Conservation (phyloP, 2,797 vertebrate genomes). For the Octomys mimax region DNA sequence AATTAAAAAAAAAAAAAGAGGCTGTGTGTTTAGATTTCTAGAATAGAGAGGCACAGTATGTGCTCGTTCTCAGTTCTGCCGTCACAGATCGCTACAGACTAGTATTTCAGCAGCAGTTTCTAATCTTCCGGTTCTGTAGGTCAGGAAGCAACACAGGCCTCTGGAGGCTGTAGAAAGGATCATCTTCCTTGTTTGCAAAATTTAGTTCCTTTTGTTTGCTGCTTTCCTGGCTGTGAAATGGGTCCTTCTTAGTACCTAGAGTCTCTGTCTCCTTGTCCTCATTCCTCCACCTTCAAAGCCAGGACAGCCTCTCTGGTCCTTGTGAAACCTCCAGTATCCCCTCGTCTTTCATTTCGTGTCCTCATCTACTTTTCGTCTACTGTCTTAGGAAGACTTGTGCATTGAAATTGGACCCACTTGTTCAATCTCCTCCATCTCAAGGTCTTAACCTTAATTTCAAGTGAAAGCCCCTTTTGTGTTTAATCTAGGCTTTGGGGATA, state of each 20-base stretch:
- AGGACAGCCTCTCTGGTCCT: neutral
- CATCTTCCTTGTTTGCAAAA: neutral
- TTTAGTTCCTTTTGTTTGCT: neutral
- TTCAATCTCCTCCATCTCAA: neutral
- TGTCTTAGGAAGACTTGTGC: neutral
- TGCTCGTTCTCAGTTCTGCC: neutral
- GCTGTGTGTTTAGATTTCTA: neutral
- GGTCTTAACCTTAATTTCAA: conserved; percentile 50
- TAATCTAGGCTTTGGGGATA: neutral
- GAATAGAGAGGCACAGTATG: neutral
- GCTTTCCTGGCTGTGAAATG: neutral
- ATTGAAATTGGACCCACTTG: neutral
- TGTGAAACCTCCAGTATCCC: neutral
- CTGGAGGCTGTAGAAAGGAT: neutral
- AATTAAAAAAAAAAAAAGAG: neutral
- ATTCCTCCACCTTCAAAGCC: neutral
- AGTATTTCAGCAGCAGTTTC: neutral
- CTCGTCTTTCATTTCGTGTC: neutral
- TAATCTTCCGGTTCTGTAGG: neutral
- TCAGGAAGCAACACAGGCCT: neutral
- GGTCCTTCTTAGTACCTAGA: neutral
- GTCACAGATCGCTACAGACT: neutral
- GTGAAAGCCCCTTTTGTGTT: conserved; percentile 18
- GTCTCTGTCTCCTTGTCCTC: neutral
- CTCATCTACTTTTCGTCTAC: neutral